Base-by-base conservation (phyloP, 2,888 invertebrate genomes). In the Agrochola lychnidis region DNA sequence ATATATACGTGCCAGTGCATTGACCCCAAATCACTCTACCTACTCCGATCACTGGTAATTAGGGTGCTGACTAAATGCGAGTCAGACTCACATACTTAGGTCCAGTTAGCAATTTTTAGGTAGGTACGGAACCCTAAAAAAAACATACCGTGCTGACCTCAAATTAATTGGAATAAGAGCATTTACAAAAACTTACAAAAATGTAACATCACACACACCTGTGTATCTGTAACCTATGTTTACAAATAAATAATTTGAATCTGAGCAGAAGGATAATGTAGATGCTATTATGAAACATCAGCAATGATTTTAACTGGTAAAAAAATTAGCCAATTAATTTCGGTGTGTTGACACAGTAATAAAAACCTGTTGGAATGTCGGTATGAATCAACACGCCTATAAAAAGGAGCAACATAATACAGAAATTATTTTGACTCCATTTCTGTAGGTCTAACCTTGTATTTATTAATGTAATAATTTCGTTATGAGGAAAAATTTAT, bases 391-490 rank as follows among this genome's bases (percentile, higher is more conserved):
- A n/a, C 16, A n/a, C 51, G 62, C 30, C 30, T 16, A 42, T 57
- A 14, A 22, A 61, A 73, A 59, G 70, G 36, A 36, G n/a, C 14
- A 30, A 63, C 30, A n/a, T 62, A 70, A 75, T 67, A 59, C 16
- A 57, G 70, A 61, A 25, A 73, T 78, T 53, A 53, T 70, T 45
- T n/a, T 53, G 59, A 36, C 57, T 73, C 67, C 5, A 2, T 56
- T 61, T 56, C n/a, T 76, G 30, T 22, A n/a, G n/a, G 22, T 30
- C 53, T 51, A 61, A 75, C 83, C 75, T 82, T 76, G 71, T 69
- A 59, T 64, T 66, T 62, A 71, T 68, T 63, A 30, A 69, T 42
- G 30, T 51, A 61, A 51, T 42, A 16, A 71, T 72, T 45, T 30
- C 14, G 51, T n/a, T 16, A 72, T 56, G 59, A 78, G 82, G 66